Base-by-base conservation (phyloP, 2,113 vertebrate species). In the Epinephelus moara region DNA sequence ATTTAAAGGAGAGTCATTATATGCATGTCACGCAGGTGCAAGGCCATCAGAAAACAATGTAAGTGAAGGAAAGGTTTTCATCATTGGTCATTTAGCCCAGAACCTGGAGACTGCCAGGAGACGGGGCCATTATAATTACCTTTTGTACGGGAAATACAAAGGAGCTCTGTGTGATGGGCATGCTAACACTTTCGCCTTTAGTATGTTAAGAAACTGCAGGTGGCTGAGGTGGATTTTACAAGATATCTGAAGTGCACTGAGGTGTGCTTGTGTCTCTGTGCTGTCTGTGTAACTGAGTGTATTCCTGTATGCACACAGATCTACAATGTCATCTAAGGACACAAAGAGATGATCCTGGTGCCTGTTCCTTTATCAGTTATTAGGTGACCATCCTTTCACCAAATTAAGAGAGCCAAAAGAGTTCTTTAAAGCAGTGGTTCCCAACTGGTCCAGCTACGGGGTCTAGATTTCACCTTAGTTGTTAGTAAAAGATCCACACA, bases 71-170 rank as follows among this genome's bases (percentile, higher is more conserved):
- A 45, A 45, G 11, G 42, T 49, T 49, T 15, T 15, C 47, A 10
- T 49, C 47, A 15, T 4, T 49, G 47, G 47, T 49, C 73, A 64
- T 78, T 81, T 79, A 17, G 40, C 14, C 10, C 40, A 37, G 21
- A 0, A 1, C 19, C 55, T 27, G 55, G 27, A 59, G 6, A 21
- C 15, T 23, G 47, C 59, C 17, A n/a, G n/a, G 13, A 45, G 17
- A 8, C 50, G 3, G 52, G 9, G 52, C 9, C 25, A 47, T 55
- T 4, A n/a, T 56, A 52, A 55, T 70, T 14, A 59, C 17, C 78
- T 15, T 30, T 25, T n/a, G 33, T 37, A 40, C 64, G 75, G 78
- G 18, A 64, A 25, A 45, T 25, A 19, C 27, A 63, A 21, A 57
- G 60, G 0, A 49, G 69, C 60, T 73, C 5, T 37, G 40, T 49